Evolutionary conservation across 2,113 vertebrate genomes (phyloP).

Genomic region (Solenodon paradoxus): DNA sequence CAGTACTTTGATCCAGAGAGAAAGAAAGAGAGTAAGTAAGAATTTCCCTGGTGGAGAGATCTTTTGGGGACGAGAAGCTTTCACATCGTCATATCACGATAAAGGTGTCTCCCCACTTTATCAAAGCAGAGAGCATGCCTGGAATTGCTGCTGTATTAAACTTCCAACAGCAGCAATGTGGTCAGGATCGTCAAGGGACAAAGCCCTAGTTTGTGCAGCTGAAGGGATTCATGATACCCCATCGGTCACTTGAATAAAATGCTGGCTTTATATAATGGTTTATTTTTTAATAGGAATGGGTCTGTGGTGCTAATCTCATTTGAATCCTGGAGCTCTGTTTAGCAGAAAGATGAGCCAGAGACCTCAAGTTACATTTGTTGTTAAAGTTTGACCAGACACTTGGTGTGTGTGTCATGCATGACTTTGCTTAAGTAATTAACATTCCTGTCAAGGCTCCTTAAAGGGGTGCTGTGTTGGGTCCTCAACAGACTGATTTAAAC

Average conservation of each 20-base stretch:
- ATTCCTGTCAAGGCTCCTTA: constrained; percentile 58
- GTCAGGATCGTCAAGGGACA: neutral
- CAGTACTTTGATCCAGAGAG: neutral
- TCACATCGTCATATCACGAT: neutral
- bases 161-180: neutral
- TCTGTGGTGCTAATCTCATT: constrained; percentile 64
- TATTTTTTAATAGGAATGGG: constrained; percentile 65
- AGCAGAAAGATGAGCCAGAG: constrained; percentile 72
- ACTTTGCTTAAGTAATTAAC: constrained; percentile 70
- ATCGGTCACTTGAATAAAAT: constrained; percentile 39
- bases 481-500: constrained; percentile 45
- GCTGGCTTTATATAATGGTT: constrained; percentile 59
- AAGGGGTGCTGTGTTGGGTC: constrained; percentile 47
- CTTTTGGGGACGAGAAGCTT: neutral
- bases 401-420: constrained; percentile 58
- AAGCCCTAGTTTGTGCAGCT: constrained; percentile 54
- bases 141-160: neutral
- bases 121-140: neutral
- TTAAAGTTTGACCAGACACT: constrained; percentile 67
- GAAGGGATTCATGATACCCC: constrained; percentile 31
- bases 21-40: neutral
- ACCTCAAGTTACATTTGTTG: constrained; percentile 68
- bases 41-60: neutral
- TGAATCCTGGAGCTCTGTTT: constrained; percentile 51
- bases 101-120: neutral